Base-by-base conservation (phyloP, 2,797 vertebrate species). In the Telmatherina bonti region DNA sequence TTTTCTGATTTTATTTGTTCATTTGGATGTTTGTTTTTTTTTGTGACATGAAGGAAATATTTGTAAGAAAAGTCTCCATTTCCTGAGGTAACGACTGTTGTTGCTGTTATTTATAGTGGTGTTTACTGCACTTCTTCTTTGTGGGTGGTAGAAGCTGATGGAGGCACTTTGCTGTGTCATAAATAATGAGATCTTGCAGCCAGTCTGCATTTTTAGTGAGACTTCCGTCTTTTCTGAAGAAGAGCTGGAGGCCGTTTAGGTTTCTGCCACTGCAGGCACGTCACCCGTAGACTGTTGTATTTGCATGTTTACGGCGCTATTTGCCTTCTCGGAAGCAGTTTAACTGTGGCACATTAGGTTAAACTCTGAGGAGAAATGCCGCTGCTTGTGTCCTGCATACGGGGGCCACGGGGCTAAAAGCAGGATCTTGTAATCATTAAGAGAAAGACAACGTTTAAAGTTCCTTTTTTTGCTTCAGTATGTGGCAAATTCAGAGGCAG, bases 371-470 rank as follows among this genome's bases (percentile, higher is more conserved):
- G 31, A 63, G 76, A 36, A 80, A 79, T 57, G 68, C 7, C 55
- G 55, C 35, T n/a, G 43, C 70, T 83, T 75, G 55, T 74, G 64
- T 65, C 61, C 47, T n/a, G 29, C 49, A 62, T 33, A 67, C 26
- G 77, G 24, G 70, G 64, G 57, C 61, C 24, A 51, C 38, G 11
- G 18, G 58, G 65, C 74, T n/a, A 49, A 71, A 72, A 41, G 31
- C 22, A 35, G 65, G 67, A 65, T 60, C 54, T 35, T 54, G 30
- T 70, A 72, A 76, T 68, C 68, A 62, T 30, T 66, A 68, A 66
- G 52, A 74, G 29, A 13, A 45, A 38, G 59, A 62, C 71, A 82
- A 84, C 79, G 82, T 78, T 74, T 55, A 45, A 70, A 70, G 70
- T 70, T 74, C 51, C 36, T 72, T 67, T 10, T 7, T 41, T 36